Evolutionary conservation across 2,113 vertebrate genomes (phyloP), one percentile per base, ranked within the genome.

Genomic region (Lamprologus speciosus): DNA sequence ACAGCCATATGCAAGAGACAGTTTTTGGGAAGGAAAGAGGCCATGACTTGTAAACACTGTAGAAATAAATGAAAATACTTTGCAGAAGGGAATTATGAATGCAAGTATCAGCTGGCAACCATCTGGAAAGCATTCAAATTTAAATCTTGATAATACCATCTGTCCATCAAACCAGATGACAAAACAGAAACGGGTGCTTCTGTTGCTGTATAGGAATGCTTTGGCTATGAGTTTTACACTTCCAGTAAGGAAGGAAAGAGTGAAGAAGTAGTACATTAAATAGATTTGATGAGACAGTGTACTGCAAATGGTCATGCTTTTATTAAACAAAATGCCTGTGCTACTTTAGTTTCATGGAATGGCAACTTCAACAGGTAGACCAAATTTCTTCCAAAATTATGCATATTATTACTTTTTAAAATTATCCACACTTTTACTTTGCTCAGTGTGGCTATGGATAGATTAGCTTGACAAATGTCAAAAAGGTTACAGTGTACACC

Each of bases 121-220:
- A 92, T 88, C 87, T 93, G 87, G 80, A 90, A 89, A 80, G 65
- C 23, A 53, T 83, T 80, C 40, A 14, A 63, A 92, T 84, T 84
- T 8, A 85, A 91, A 92, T 54, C 81, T 58, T 73, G 47, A 65
- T 68, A 83, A 86, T 82, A 79, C 82, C 80, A 87, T 75, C 68
- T 88, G 91, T 89, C 90, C 82, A 54, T 91, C 85, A 91, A 87
- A 89, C 17, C 45, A 81, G 45, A 85, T 40, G 81, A 89, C 51
- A 79, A 45, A 28, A 51, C 65, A 68, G 37, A 54, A 84, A 73
- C 33, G 57, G 60, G 54, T 82, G 73, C 83, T 81, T 63, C 45
- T 85, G 85, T 58, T 86, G 81, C 8, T 75, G 42, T 40, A 45
- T 14, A 37, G 19, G 13, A 78, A 80, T 81, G 47, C 8, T 65